Conservation (phyloP, 2,888 invertebrate species). For the Poecilobothrus nobilitatus region DNA sequence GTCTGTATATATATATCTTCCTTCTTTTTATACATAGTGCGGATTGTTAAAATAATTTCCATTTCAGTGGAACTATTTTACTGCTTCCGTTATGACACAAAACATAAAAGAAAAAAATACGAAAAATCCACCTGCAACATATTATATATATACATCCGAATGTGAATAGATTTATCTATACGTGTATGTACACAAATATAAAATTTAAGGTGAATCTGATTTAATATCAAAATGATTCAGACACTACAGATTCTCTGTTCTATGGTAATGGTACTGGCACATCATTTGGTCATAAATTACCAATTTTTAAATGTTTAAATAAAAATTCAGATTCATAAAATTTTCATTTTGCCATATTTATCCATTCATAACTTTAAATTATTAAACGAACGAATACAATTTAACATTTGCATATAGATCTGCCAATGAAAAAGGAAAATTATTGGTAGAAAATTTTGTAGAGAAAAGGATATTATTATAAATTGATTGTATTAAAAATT, state of each 20-base stretch:
- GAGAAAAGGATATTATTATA: no score
- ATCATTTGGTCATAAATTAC: constrained; percentile 21
- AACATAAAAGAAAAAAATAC: not conserved
- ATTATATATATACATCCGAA: no score
- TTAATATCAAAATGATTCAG: no score
- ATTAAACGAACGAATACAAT: no score
- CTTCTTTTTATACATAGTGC: no score
- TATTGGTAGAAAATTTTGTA: no score
- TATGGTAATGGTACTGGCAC: constrained; percentile 20
- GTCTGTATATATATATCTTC: no score
- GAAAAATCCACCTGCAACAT: not conserved
- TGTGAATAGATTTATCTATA: not conserved
- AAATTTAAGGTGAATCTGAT: not conserved
- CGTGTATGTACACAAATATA: not conserved
- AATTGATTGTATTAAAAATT: no score
- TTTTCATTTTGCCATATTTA: no score
- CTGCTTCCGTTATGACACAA: not conserved
- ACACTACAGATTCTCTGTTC: not conserved
- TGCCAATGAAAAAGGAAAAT: no score
- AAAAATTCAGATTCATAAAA: not conserved
- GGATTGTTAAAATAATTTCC: not conserved
- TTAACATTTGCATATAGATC: no score
- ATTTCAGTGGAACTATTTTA: not conserved
- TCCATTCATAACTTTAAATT: no score
- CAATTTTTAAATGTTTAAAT: constrained; percentile 22